Conservation (phyloP, 2,888 invertebrate species). For the Acrocera orbiculus region DNA sequence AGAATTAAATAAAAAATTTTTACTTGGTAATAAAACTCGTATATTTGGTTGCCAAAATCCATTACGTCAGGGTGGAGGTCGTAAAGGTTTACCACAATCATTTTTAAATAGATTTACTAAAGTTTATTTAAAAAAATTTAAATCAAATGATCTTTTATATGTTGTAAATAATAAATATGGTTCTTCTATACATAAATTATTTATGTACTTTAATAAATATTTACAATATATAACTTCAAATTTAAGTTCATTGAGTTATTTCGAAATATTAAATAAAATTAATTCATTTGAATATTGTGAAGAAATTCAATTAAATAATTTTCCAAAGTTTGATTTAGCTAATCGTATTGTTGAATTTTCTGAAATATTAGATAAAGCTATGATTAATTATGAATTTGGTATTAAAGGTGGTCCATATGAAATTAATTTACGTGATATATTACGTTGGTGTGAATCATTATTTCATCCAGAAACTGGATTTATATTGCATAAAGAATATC, state of each 20-base stretch:
- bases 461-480: constrained; percentile 28
- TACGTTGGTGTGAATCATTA: constrained; percentile 77
- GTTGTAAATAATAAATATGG: constrained; percentile 26
- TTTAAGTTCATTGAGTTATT: constrained; percentile 1
- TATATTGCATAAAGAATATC: constrained; percentile 22
- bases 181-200: constrained; percentile 18
- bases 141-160: constrained; percentile 42
- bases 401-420: constrained; percentile 85
- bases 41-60: constrained; percentile 99
- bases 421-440: constrained; percentile 88
- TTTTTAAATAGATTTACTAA: constrained; percentile 95
- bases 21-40: constrained; percentile 55
- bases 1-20: constrained; percentile 76
- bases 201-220: constrained; percentile 15
- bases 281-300: constrained; percentile 9
- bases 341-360: constrained; percentile 65
- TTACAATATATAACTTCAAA: constrained; percentile 12
- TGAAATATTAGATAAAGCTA: constrained; percentile 43
- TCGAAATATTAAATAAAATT: not conserved
- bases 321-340: constrained; percentile 36
- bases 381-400: constrained; percentile 53
- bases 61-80: constrained; percentile 81
- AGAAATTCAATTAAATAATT: not conserved
- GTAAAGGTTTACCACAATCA: constrained; percentile 89
- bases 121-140: constrained; percentile 51